Conservation (phyloP, 2,888 invertebrate species). For the Copidosoma aretas region DNA sequence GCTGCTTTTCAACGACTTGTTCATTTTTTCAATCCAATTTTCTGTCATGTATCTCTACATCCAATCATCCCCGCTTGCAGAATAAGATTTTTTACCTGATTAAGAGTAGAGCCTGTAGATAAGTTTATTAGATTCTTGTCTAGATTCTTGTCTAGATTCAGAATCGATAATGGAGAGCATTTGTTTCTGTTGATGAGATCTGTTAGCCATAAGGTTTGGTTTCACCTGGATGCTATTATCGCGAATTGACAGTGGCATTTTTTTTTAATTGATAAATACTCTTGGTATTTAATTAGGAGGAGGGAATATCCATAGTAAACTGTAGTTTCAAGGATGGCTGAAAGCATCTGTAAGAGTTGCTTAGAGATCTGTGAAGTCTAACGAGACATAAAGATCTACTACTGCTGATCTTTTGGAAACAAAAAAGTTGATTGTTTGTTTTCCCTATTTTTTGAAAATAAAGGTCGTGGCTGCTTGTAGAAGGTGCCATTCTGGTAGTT, state of each 20-base stretch:
- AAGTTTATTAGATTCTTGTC: too few relatives aligned
- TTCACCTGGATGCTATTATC: slow-evolving; percentile 36
- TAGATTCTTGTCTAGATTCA: slow-evolving; percentile 24
- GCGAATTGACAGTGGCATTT: slow-evolving; percentile 23
- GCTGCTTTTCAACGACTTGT: slow-evolving; percentile 27
- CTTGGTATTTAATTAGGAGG: slow-evolving; percentile 39
- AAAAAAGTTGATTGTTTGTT: slow-evolving; percentile 41
- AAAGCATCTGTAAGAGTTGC: slow-evolving; percentile 41
- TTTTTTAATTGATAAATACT: slow-evolving; percentile 37
- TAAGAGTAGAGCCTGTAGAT: slow-evolving; percentile 8
- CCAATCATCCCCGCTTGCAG: slow-evolving; percentile 29
- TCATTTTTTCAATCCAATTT: slow-evolving; percentile 30
- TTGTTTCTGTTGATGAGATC: slow-evolving; percentile 27
- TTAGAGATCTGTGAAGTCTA: not conserved
- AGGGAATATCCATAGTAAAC: slow-evolving; percentile 36
- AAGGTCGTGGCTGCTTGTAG: slow-evolving; percentile 22
- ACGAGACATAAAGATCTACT: slow-evolving; percentile 33
- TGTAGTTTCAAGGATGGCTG: slow-evolving; percentile 34
- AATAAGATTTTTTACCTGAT: slow-evolving; percentile 10
- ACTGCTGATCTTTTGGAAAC: slow-evolving; percentile 36
- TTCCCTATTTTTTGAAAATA: slow-evolving; percentile 40
- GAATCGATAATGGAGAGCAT: slow-evolving; percentile 28
- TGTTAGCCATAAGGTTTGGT: slow-evolving; percentile 37
- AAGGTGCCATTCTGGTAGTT: slow-evolving; percentile 40
- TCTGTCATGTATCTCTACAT: slow-evolving; percentile 12